Evolutionary conservation across 2,113 vertebrate species (phyloP).

Genomic region (Trogon melanurus): DNA sequence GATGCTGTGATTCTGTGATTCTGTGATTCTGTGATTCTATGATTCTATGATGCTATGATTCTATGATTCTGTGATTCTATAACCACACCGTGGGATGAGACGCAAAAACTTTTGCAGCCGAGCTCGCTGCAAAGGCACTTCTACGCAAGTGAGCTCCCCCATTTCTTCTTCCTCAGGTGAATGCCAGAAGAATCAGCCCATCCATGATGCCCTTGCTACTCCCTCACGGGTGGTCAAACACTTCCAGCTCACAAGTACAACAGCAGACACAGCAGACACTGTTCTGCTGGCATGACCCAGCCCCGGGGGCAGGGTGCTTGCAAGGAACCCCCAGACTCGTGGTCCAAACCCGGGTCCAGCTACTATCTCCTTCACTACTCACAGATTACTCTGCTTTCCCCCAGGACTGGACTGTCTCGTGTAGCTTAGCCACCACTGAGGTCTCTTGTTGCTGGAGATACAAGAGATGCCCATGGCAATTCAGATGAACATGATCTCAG

Average conservation of each 20-base stretch:
- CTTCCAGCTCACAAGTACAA: accelerated
- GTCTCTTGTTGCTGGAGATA: not conserved
- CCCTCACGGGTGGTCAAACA: not conserved
- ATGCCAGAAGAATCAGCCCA: not conserved
- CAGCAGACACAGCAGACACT: not conserved
- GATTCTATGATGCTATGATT: too few relatives aligned
- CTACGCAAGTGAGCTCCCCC: not conserved
- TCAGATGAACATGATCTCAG: not conserved
- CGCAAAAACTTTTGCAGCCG: not conserved
- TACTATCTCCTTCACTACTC: not conserved
- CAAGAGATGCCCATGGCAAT: not conserved
- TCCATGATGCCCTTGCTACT: too few relatives aligned
- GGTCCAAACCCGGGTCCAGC: not conserved
- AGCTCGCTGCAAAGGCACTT: not conserved
- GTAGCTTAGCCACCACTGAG: not conserved
- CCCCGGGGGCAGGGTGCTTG: not conserved
- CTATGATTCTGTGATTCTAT: too few relatives aligned
- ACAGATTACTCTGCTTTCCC: accelerated
- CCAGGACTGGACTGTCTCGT: not conserved
- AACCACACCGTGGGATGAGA: too few relatives aligned
- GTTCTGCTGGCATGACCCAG: not conserved
- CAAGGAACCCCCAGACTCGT: not conserved
- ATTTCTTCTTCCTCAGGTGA: not conserved
- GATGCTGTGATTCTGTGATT: too few relatives aligned
- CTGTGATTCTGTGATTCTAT: too few relatives aligned